Evolutionary conservation across 37 sponge, comb jelly and placozoan species (phyloP).

Genomic region (Aplysina aerophoba): DNA sequence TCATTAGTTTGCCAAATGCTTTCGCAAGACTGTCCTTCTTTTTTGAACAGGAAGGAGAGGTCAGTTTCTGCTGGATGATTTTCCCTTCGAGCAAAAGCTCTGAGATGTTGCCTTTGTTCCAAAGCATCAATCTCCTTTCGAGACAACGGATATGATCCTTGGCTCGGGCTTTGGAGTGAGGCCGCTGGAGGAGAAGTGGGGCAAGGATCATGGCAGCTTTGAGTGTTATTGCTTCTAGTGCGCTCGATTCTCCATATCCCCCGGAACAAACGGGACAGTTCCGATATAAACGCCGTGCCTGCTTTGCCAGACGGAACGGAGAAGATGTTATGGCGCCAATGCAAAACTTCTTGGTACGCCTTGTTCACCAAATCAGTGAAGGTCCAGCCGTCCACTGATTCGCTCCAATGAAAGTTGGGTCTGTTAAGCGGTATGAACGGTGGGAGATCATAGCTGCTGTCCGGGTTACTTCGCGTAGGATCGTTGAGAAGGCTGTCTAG

Average conservation of each 20-base stretch:
- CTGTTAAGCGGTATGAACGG: background rate
- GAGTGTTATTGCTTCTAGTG: background rate
- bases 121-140: background rate
- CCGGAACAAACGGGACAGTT: conserved; percentile 6
- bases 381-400: background rate
- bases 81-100: conserved; percentile 1
- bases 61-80: background rate
- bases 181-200: too few species aligned
- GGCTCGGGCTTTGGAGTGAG: too few species aligned
- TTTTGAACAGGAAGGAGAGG: too few species aligned
- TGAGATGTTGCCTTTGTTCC: conserved; percentile 17
- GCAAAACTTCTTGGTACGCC: background rate
- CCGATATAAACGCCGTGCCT: background rate
- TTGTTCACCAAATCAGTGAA: background rate
- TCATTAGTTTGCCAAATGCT: background rate
- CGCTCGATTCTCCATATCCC: background rate
- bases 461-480: background rate
- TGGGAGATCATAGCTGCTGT: background rate
- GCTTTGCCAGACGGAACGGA: background rate
- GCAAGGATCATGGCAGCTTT: too few species aligned
- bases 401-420: conserved; percentile 22
- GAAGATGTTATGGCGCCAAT: background rate
- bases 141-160: conserved; percentile 9
- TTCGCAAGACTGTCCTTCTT: background rate
- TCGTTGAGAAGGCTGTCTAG: background rate